Conservation (phyloP, 2,113 vertebrate genomes). For the Sylvilagus bachmani region DNA sequence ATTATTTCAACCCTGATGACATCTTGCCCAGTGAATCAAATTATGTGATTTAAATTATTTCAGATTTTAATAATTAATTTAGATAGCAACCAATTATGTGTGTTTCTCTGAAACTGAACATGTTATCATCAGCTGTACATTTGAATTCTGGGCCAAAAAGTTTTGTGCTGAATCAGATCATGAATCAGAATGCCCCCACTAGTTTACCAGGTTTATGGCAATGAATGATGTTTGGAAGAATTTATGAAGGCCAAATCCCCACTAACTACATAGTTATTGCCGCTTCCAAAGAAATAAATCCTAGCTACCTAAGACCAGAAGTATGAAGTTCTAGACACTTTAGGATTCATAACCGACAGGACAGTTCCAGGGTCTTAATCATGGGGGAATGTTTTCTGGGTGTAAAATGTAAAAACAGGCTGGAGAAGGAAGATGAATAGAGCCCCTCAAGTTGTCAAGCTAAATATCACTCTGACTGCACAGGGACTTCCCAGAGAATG, state of each 20-base stretch:
- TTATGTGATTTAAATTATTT: slow-evolving; percentile 27
- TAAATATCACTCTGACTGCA: slow-evolving; percentile 3
- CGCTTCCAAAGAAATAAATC: slow-evolving; percentile 85
- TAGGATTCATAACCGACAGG: slow-evolving; percentile 74
- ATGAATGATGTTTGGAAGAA: slow-evolving; percentile 80
- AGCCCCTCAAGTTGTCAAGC: slow-evolving; percentile 45
- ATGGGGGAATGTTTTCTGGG: slow-evolving; percentile 65
- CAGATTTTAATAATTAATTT: neutral
- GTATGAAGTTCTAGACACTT: slow-evolving; percentile 76
- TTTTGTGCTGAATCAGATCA: slow-evolving; percentile 82
- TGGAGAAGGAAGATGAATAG: slow-evolving; percentile 74
- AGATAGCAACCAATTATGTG: slow-evolving; percentile 29
- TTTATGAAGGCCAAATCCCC: slow-evolving; percentile 82
- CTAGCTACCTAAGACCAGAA: slow-evolving; percentile 67
- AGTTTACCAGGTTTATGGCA: slow-evolving; percentile 80
- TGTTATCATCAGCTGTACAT: slow-evolving; percentile 25
- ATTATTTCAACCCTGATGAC: neutral
- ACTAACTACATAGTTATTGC: slow-evolving; percentile 83
- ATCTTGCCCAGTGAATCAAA: neutral
- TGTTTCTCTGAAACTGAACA: slow-evolving; percentile 4
- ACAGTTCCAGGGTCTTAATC: slow-evolving; percentile 68
- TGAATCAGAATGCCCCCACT: slow-evolving; percentile 79
- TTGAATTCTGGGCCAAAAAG: slow-evolving; percentile 66
- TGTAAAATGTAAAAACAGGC: slow-evolving; percentile 72
- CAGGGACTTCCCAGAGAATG: too few relatives aligned